These are phyloP conservation scores for Limulus polyphemus DNA, from an alignment of 2,888 invertebrate genomes.

Conservation along the genomic window DNA sequence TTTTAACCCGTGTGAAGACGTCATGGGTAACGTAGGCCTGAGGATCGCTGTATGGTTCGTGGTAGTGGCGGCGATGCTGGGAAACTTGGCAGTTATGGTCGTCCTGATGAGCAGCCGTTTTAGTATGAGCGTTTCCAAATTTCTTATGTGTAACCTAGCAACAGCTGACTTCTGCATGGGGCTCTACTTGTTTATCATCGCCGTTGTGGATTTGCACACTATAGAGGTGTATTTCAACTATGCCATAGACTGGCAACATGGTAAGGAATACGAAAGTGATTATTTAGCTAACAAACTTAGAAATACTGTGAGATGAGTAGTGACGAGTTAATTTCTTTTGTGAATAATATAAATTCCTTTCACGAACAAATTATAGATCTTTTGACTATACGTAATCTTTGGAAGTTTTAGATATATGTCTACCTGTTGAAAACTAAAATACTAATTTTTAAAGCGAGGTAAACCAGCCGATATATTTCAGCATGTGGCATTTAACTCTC, in stretches of 20 bases:
- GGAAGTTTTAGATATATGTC: no score
- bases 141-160: conserved; percentile 68
- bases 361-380: no score
- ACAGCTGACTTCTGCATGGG: conserved; percentile 77
- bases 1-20: conserved; percentile 77
- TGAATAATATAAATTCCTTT: no score
- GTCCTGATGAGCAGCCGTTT: conserved; percentile 48
- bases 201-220: conserved; percentile 68
- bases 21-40: conserved; percentile 68
- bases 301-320: no score
- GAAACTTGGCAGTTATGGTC: conserved; percentile 66
- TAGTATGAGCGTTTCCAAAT: conserved; percentile 48
- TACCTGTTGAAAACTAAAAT: no score
- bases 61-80: conserved; percentile 62
- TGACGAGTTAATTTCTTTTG: no score
- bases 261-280: conserved; percentile 35
- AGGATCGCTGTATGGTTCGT: conserved; percentile 76
- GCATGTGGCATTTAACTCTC: no score
- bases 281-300: no score
- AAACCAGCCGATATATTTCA: no score
- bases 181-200: conserved; percentile 61
- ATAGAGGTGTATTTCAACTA: conserved; percentile 77
- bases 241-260: conserved; percentile 78
- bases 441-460: no score
- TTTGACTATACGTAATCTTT: no score